phyloP scores from a whole-genome alignment of 1,140 invertebrate genomes.

The Drosophila suzukii region DNA sequence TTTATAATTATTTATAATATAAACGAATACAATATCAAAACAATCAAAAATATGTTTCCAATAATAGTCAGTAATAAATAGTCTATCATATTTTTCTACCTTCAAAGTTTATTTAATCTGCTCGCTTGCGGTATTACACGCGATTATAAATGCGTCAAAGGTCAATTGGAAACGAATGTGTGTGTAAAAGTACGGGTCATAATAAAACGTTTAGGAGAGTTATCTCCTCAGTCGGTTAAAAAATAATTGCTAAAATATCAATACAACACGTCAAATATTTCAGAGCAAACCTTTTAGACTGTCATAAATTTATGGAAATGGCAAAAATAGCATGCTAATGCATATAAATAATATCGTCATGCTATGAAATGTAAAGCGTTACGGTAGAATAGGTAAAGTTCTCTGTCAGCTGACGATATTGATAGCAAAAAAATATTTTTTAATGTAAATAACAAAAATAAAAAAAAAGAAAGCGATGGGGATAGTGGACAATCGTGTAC shows the following conservation, averaged over 20 bases:
- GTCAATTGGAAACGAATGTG: background rate
- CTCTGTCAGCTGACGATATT: background rate
- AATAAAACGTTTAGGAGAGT: background rate
- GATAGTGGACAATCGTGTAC: no score
- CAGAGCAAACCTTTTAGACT: background rate
- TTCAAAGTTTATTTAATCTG: background rate
- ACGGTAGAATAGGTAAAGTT: background rate
- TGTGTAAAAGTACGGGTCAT: background rate
- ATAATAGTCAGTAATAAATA: background rate
- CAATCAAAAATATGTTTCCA: background rate
- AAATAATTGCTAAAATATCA: background rate
- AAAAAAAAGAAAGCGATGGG: background rate
- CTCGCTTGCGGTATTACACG: background rate
- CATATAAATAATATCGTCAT: background rate
- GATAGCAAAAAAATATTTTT: background rate
- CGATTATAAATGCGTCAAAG: constrained; percentile 7
- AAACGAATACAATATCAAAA: no score
- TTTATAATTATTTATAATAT: background rate
- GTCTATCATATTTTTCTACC: background rate
- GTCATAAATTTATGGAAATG: background rate
- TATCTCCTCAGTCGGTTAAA: background rate
- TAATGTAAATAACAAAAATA: background rate
- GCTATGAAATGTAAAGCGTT: constrained; percentile 3
- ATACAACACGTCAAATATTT: background rate
- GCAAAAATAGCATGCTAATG: background rate